phyloP scores from a whole-genome alignment of 1,140 invertebrate genomes.

The Cecropterus lyciades region DNA sequence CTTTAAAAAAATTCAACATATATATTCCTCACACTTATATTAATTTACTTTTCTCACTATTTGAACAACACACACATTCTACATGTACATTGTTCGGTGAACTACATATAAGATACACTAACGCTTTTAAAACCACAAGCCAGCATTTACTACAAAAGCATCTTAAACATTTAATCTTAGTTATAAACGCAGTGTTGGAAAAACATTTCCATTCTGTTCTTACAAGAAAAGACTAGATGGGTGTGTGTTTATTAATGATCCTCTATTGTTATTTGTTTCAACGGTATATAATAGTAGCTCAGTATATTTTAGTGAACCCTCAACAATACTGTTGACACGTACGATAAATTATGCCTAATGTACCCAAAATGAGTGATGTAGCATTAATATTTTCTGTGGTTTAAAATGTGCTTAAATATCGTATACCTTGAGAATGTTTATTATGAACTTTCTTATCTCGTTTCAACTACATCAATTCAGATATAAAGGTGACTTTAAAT shows the following conservation, averaged over 20 bases:
- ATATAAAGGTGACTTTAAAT: no score
- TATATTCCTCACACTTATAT: no score
- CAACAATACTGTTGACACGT: background rate
- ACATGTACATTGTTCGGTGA: no score
- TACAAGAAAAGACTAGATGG: conserved; percentile 20
- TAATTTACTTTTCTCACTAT: no score
- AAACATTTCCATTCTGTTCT: conserved; percentile 5
- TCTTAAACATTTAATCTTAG: conserved; percentile 8
- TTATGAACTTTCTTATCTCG: no score
- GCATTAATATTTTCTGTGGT: background rate
- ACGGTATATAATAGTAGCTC: conserved; percentile 3
- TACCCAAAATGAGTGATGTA: background rate
- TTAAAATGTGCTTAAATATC: no score
- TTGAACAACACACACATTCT: no score
- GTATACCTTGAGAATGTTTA: no score
- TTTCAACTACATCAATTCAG: no score
- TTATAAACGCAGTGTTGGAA: background rate
- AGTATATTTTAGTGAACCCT: conserved; percentile 1
- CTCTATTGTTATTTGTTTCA: conserved; percentile 21
- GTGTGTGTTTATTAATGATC: conserved; percentile 22
- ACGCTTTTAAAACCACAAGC: no score
- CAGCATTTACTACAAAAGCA: background rate
- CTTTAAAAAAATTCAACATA: no score
- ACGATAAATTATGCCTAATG: conserved; percentile 10
- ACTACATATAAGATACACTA: no score